phyloP scores from a whole-genome alignment of 2,888 invertebrate genomes.

The Selenia dentaria region DNA sequence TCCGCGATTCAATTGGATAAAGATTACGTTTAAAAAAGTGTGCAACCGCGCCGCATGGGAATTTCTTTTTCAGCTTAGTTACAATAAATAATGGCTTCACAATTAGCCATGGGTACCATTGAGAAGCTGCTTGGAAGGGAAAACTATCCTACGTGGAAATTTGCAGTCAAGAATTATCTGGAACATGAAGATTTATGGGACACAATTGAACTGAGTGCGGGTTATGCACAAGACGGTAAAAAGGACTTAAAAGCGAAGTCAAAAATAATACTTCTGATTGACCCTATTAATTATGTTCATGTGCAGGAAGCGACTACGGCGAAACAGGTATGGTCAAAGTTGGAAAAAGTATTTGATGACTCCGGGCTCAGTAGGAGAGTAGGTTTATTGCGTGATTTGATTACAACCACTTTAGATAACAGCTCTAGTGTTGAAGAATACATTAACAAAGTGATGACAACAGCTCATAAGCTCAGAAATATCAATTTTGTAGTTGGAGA shows the following conservation, averaged over 20 bases:
- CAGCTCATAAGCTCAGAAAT: no score
- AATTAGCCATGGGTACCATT: background rate
- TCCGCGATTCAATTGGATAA: no score
- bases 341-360: constrained; percentile 30
- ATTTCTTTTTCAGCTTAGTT: no score
- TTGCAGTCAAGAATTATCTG: constrained; percentile 29
- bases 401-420: no score
- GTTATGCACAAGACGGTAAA: background rate
- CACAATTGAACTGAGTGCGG: background rate
- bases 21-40: no score
- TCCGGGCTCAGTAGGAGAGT: constrained; percentile 25
- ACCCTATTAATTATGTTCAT: constrained; percentile 27
- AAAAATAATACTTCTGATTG: constrained; percentile 22
- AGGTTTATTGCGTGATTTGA: constrained; percentile 18
- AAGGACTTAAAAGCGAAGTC: constrained; percentile 22
- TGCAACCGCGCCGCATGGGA: no score
- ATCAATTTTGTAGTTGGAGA: no score
- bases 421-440: no score
- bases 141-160: constrained; percentile 32
- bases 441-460: no score
- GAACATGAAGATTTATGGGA: constrained; percentile 35
- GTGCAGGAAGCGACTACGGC: constrained; percentile 26
- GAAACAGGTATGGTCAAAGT: constrained; percentile 24
- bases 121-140: constrained; percentile 30
- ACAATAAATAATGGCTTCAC: no score